Base-by-base conservation (phyloP, 2,113 vertebrate genomes). In the Engraulis encrasicolus region DNA sequence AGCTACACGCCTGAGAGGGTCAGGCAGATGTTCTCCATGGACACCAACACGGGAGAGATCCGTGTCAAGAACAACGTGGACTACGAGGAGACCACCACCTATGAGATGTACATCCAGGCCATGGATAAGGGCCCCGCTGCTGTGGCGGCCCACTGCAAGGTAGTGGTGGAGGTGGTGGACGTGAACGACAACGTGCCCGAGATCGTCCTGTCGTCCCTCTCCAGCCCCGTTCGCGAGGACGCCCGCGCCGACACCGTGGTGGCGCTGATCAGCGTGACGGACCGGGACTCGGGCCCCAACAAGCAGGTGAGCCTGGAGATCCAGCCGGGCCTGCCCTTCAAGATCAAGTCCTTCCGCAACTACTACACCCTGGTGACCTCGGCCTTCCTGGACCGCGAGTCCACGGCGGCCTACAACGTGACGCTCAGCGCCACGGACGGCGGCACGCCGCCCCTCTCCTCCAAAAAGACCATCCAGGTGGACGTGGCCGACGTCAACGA, bases 91-190 rank as follows among this genome's bases (percentile, higher is more conserved):
- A 96, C 97, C 78, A 96, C 95, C 85, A 95, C 94, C 36, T 98
- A 98, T 90, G 97, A 99, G 93, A 97, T 99, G 90, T 99, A 97
- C 40, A 96, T 98, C 66, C 98, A 99, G 87, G 98, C 97, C 15
- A 98, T 97, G 86, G 97, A 99, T 89, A 94, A 93, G 86, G 98
- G 98, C 0, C 92, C 96, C 5, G 95, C 97, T 17, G 95, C 98
- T 7, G 94, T 97, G 92, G 95, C 96, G 6, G 98, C 96, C 17
- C 97, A 98, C 92, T 99, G 97, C 92, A 99, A 99, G 88, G 97
- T 99, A 82, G 93, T 99, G 81, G 97, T 99, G 88, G 96, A 97
- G 86, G 96, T 99, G 54, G 86, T 98, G 92, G 98, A 99, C 83
- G 96, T 96, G 78, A 99, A 99, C 27, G 98, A 99, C 89, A 99